Evolutionary conservation across 2,797 vertebrate species (phyloP).

Genomic region (Sebastes steindachneri): DNA sequence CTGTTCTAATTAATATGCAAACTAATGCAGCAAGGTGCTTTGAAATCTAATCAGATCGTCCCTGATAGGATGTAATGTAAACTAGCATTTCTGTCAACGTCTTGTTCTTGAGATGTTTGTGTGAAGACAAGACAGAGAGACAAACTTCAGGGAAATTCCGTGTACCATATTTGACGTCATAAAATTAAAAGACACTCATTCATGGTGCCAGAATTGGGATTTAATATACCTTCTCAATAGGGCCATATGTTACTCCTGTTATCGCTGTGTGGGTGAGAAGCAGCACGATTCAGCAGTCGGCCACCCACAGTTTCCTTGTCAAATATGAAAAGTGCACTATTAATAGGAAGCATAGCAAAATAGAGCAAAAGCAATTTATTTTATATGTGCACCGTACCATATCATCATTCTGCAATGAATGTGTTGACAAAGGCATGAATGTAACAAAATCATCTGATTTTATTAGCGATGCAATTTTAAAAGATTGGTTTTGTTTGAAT

Average conservation of each 20-base stretch:
- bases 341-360: slow-evolving; percentile 1
- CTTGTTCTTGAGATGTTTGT: neutral
- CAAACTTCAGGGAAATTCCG: neutral
- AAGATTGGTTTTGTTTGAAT: neutral
- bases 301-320: slow-evolving; percentile 32
- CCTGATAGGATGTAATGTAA: neutral
- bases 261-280: slow-evolving; percentile 25
- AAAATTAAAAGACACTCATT: neutral
- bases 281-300: slow-evolving; percentile 2
- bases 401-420: neutral
- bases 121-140: neutral
- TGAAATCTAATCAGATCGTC: neutral
- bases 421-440: neutral
- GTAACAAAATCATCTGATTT: neutral
- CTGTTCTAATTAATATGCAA: neutral
- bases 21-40: slow-evolving; percentile 5
- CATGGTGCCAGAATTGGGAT: neutral
- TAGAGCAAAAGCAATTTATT: slow-evolving; percentile 12
- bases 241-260: slow-evolving; percentile 6
- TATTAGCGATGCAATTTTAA: neutral
- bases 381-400: neutral
- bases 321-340: slow-evolving; percentile 4
- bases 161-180: neutral
- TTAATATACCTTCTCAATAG: neutral
- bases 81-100: neutral